phyloP scores from a whole-genome alignment of 2,113 vertebrate genomes.

The Peromyscus californicus region DNA sequence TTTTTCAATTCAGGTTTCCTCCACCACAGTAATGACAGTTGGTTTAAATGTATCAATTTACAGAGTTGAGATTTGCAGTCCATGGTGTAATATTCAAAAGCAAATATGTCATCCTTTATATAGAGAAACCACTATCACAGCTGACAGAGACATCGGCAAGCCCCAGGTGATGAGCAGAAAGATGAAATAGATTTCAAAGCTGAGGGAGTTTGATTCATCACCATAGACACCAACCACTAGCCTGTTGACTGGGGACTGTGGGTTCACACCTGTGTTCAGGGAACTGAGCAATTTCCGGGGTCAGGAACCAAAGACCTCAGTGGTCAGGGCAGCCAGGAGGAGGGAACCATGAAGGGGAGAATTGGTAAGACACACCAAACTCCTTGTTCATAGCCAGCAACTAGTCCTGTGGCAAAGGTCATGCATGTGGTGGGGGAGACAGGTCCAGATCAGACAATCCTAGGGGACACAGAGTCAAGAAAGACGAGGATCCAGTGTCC shows the following conservation, averaged over 20 bases:
- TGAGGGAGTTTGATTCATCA: background rate
- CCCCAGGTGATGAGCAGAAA: background rate
- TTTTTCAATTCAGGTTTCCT: background rate
- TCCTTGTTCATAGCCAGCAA: background rate
- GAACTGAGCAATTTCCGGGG: background rate
- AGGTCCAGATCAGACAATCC: background rate
- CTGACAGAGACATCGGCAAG: background rate
- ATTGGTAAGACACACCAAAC: background rate
- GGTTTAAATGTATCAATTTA: constrained; percentile 10
- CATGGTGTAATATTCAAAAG: background rate
- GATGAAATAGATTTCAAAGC: constrained; percentile 1
- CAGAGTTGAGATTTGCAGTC: constrained; percentile 11
- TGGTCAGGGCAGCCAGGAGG: background rate
- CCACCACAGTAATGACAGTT: background rate
- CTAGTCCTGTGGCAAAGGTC: background rate
- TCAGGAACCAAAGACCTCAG: background rate
- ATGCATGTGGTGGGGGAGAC: background rate
- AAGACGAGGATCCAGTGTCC: too few species aligned
- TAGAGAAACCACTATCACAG: constrained; percentile 10
- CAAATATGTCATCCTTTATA: constrained; percentile 34
- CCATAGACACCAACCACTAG: background rate
- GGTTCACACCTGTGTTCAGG: background rate
- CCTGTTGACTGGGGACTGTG: fast-evolving
- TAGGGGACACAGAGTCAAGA: background rate
- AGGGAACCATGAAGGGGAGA: background rate